Evolutionary conservation across 2,888 invertebrate genomes (phyloP).

Genomic region (Venusia cambrica): DNA sequence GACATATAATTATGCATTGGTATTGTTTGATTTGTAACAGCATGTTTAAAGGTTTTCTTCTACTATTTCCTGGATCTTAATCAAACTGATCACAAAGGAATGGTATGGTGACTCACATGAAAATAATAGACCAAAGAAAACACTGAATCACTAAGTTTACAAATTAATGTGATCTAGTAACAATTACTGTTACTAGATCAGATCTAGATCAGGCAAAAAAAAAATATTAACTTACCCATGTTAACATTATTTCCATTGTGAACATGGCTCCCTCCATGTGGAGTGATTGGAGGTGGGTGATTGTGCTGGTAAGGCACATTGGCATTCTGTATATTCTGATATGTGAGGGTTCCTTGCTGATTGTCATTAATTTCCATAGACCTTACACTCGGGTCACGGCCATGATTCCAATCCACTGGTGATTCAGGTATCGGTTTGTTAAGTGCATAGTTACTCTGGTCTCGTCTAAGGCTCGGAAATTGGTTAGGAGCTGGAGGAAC

Average conservation of each 20-base stretch:
- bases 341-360: conserved; percentile 69
- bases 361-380: conserved; percentile 69
- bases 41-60: too few species aligned
- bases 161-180: too few species aligned
- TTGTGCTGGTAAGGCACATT: conserved; percentile 72
- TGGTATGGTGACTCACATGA: too few species aligned
- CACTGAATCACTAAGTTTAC: too few species aligned
- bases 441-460: conserved; percentile 65
- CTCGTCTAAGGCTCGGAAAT: conserved; percentile 67
- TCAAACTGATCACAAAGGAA: too few species aligned
- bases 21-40: too few species aligned
- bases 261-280: conserved; percentile 56
- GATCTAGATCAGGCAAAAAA: too few species aligned
- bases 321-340: conserved; percentile 73
- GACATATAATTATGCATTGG: too few species aligned
- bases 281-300: conserved; percentile 58
- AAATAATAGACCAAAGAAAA: too few species aligned
- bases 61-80: too few species aligned
- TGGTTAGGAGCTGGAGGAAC: conserved; percentile 76
- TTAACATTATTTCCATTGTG: conserved; percentile 71
- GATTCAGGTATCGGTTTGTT: conserved; percentile 68
- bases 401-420: conserved; percentile 73
- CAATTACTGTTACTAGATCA: too few species aligned
- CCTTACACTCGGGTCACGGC: conserved; percentile 60
- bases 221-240: conserved; percentile 56